Conservation (phyloP, 2,113 vertebrate genomes). For the Shinisaurus crocodilurus region DNA sequence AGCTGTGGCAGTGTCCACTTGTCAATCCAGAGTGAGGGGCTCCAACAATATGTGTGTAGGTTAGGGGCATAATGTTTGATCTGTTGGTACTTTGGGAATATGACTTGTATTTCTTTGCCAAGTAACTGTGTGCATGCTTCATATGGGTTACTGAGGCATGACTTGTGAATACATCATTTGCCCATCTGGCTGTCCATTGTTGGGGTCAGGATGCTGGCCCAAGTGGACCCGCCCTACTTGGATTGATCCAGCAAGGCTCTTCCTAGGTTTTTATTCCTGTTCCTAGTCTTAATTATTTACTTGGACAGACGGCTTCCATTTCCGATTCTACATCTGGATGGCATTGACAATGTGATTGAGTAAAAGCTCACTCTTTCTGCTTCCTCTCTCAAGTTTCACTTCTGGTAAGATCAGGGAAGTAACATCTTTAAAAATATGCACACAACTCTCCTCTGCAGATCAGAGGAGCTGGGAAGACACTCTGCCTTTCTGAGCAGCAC, state of each 20-base stretch:
- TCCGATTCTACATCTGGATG: conserved; percentile 12
- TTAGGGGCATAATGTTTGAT: too few relatives aligned
- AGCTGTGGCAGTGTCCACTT: background rate
- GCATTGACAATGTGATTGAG: background rate
- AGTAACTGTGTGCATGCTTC: background rate
- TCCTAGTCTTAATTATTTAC: background rate
- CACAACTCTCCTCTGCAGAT: background rate
- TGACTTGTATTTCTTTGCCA: background rate
- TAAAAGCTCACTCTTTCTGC: background rate
- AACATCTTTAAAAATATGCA: background rate
- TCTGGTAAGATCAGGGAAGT: background rate
- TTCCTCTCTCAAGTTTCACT: conserved; percentile 3
- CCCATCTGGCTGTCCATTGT: background rate
- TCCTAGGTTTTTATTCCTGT: too few relatives aligned
- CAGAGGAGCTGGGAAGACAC: background rate
- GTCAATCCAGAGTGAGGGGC: background rate
- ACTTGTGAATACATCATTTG: background rate
- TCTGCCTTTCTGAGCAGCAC: background rate
- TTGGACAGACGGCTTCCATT: background rate
- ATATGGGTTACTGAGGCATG: background rate
- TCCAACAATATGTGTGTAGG: too few relatives aligned
- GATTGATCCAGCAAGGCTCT: too few relatives aligned
- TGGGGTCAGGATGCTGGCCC: background rate
- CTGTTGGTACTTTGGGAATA: too few relatives aligned
- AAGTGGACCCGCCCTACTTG: background rate